Conservation (phyloP, 2,113 vertebrate genomes). For the Bostrychus sinensis region DNA sequence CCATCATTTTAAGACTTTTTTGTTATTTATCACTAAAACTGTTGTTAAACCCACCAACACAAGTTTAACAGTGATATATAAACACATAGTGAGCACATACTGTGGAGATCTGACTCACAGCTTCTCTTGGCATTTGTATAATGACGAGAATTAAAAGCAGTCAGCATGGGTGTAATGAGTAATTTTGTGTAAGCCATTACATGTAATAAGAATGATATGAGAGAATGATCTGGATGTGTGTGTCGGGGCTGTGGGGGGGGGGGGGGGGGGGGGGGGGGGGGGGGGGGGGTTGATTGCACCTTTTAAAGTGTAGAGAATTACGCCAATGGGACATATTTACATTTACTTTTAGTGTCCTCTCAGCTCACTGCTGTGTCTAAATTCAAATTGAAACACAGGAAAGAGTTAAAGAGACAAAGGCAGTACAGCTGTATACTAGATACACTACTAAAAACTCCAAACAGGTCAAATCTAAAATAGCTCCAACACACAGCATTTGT, state of each 20-base stretch:
- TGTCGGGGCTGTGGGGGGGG: background rate
- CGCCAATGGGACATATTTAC: slow-evolving; percentile 12
- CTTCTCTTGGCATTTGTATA: slow-evolving; percentile 18
- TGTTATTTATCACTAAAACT: slow-evolving; percentile 14
- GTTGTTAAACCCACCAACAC: slow-evolving; percentile 28
- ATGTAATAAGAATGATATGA: slow-evolving; percentile 9
- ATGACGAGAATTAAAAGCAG: slow-evolving; percentile 6
- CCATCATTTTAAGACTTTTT: background rate
- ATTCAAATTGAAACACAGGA: slow-evolving; percentile 19
- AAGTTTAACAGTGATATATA: slow-evolving; percentile 19
- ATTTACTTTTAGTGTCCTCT: slow-evolving; percentile 14
- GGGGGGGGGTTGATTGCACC: background rate
- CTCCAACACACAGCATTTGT: no score
- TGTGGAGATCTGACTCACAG: background rate
- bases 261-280: background rate
- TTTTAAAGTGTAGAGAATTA: slow-evolving; percentile 9
- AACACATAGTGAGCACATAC: background rate
- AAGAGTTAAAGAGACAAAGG: slow-evolving; percentile 17
- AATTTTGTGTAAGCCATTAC: background rate
- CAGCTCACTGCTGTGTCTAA: background rate
- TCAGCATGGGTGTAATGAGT: slow-evolving; percentile 1
- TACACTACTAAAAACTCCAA: no score
- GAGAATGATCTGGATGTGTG: slow-evolving; percentile 26
- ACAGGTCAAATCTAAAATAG: no score
- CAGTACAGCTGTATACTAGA: background rate